Evolutionary conservation across 2,113 vertebrate species (phyloP), one percentile per base, ranked within the genome.

Genomic region (Pycnonotus jocosus): DNA sequence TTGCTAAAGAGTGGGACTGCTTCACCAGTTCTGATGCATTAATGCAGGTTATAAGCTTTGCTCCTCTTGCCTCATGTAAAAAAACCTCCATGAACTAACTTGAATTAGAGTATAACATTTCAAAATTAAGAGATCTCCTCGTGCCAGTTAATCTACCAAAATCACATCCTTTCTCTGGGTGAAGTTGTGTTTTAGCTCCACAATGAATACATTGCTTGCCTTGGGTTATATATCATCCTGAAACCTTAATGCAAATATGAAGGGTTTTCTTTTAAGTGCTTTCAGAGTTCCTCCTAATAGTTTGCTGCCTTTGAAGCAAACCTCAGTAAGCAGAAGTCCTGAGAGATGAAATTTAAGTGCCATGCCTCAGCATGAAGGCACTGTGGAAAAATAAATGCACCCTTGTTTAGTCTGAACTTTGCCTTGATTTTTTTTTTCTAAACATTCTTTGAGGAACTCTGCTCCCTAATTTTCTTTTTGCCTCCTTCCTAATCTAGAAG

Each of bases 341-440:
- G 3, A 47, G 57, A 48, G 56, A 50, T 42, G 18, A 83, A 81
- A 68, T 79, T 66, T 35, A 66, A 68, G 57, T 54, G 38, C 37
- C 28, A 3, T 86, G 27, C n/a, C 64, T 83, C 68, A 70, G 40
- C 37, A 11, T 22, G 50, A 86, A 79, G 30, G 23, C 5, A 0
- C 25, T 54, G 10, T 0, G 1, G 83, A 81, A 94, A 90, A 90
- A 54, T 51, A 79, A 93, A 81, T 47, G 27, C 47, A 60, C 8
- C 27, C 74, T 79, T 94, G 73, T 93, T 90, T 92, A 81, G 65
- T 92, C 66, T 96, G 85, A 88, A 82, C 60, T 81, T 92, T 30
- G 81, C 66, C 73, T 90, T 85, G 47, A 30, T 66, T 90, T 93
- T 83, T 93, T 83, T 86, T 92, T 37, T 33, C 33, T 81, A 72